Evolutionary conservation across 2,113 vertebrate species (phyloP).

Genomic region (Isurus oxyrinchus): DNA sequence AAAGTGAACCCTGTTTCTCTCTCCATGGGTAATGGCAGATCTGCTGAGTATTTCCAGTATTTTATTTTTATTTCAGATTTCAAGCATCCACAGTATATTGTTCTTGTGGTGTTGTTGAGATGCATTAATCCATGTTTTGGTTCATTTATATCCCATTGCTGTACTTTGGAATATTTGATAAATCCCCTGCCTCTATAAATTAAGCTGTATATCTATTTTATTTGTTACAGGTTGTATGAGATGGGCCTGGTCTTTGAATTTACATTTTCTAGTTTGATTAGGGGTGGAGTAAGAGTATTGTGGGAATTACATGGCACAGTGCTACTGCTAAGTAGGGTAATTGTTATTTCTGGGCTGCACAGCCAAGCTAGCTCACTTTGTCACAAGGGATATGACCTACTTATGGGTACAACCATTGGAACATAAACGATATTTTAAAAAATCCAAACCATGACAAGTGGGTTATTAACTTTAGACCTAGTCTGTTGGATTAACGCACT

Average conservation of each 20-base stretch:
- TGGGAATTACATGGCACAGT: not conserved
- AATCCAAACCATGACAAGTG: not conserved
- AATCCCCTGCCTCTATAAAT: not conserved
- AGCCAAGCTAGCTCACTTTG: not conserved
- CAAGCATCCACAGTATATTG: too few species aligned
- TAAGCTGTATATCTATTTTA: not conserved
- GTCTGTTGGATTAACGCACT: not conserved
- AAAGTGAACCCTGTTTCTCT: too few species aligned
- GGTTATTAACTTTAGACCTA: not conserved
- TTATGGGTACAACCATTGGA: not conserved
- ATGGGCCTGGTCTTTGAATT: not conserved
- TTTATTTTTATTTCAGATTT: too few species aligned
- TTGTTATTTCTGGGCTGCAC: not conserved
- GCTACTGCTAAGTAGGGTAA: not conserved
- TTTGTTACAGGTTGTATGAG: not conserved
- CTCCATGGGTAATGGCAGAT: too few species aligned
- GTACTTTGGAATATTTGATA: not conserved
- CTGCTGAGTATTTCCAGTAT: too few species aligned
- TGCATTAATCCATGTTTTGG: not conserved
- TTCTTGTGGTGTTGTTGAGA: too few species aligned
- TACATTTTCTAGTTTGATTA: not conserved
- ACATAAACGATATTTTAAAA: not conserved
- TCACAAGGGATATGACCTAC: not conserved
- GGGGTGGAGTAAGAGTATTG: not conserved
- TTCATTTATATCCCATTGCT: not conserved